phyloP scores from a whole-genome alignment of 1,140 invertebrate genomes.

The Lepidurus couesii region DNA sequence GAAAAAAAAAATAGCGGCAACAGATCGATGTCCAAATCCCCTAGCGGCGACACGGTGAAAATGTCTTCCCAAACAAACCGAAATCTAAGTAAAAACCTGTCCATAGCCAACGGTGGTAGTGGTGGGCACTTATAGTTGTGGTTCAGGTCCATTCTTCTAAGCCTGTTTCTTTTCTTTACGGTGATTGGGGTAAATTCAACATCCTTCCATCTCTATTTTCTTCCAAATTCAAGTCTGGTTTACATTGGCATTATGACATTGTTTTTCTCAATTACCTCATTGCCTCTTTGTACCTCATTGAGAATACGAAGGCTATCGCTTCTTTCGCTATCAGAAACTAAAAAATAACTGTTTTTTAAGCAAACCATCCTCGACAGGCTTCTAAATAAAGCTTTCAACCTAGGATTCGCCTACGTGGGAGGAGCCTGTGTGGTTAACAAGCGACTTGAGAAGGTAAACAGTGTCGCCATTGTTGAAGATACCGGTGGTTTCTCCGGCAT shows the following conservation, averaged over 20 bases:
- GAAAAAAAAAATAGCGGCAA: background rate
- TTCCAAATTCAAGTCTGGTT: background rate
- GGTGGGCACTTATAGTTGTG: background rate
- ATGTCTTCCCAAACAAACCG: background rate
- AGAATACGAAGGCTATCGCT: background rate
- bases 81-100: background rate
- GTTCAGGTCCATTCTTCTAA: background rate
- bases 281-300: no score
- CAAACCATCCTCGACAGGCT: background rate
- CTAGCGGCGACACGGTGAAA: conserved; percentile 1
- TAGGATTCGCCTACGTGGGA: conserved; percentile 92
- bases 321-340: conserved; percentile 16
- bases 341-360: background rate
- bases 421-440: conserved; percentile 94
- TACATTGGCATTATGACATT: background rate
- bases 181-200: background rate
- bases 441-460: conserved; percentile 89
- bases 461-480: conserved; percentile 92
- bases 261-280: no score
- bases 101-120: background rate
- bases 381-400: background rate
- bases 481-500: conserved; percentile 93
- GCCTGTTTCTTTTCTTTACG: background rate
- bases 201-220: background rate
- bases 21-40: background rate